Base-by-base conservation (phyloP, 1,140 invertebrate genomes). In the Hycleus cichorii region DNA sequence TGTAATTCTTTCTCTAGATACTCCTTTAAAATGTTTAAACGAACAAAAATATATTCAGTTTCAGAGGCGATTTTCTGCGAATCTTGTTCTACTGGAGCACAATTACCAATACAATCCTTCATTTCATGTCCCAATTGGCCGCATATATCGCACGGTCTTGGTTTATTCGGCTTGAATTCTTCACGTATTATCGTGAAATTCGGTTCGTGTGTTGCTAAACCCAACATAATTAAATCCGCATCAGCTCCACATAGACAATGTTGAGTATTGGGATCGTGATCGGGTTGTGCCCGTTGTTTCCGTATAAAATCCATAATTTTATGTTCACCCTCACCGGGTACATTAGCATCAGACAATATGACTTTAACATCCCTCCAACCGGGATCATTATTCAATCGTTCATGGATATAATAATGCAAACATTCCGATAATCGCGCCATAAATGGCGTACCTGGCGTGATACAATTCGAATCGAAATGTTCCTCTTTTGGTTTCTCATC, bases 271-370 rank as follows among this genome's bases (percentile, higher is more conserved):
- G 97, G 93, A 76, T 99, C 92, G 77, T 99, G 95, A 76, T 94
- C 87, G 0, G 93, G 93, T 75, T 95, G 91, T 18, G 89, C 91
- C 80, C 95, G 84, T 77, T 98, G 96, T 68, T 85, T 86, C n/a
- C 97, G 80, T 63, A 99, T 97, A 74, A 86, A 99, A 77, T 99
- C 95, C 96, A 98, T 98, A 65, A 99, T 98, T 78, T 98, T 99
- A 71, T 99, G 96, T 77, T 99, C 96, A 18, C 96, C 96, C 79
- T 99, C 96, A 12, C 96, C 96, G 9, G 96, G 96, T 6, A 95
- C 94, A 82, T 97, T 99, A 1, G 97, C 96, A 80, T 99, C 97
- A 8, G 95, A 98, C 10, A 99, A 79, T 65, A 99, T 95, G 0
- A 98, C 90, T 76, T 96, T 95, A 52, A 99, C 88, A 40, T 88